Evolutionary conservation across 2,888 invertebrate species (phyloP).

Genomic region (Eledona agricola): DNA sequence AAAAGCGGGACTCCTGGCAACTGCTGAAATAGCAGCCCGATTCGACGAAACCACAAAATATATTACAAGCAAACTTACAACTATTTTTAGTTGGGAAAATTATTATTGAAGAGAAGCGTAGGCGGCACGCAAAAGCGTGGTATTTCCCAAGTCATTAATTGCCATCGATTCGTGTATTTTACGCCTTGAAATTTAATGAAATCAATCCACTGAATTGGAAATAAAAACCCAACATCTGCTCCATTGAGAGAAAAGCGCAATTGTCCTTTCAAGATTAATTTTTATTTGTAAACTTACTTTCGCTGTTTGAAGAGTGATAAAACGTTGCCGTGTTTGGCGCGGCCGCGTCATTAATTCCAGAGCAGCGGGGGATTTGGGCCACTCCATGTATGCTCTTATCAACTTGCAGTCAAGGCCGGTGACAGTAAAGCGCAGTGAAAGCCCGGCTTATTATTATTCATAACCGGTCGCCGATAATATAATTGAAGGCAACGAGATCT

Average conservation of each 20-base stretch:
- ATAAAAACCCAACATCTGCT: too few species aligned
- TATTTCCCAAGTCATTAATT: constrained; percentile 20
- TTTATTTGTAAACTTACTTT: constrained; percentile 24
- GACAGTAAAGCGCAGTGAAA: not conserved
- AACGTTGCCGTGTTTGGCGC: constrained; percentile 9
- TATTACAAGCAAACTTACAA: too few species aligned
- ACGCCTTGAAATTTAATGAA: constrained; percentile 9
- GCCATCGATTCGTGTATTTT: constrained; percentile 14
- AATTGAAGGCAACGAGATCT: constrained; percentile 27
- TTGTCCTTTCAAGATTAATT: constrained; percentile 22
- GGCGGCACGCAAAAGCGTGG: constrained; percentile 14
- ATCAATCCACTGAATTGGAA: constrained; percentile 16
- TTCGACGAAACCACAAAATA: too few species aligned
- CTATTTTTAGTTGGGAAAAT: too few species aligned
- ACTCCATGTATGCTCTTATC: too few species aligned
- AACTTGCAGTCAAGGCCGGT: not conserved
- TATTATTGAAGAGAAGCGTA: constrained; percentile 3
- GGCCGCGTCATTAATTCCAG: constrained; percentile 8
- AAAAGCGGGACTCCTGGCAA: too few species aligned
- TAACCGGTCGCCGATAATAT: constrained; percentile 8
- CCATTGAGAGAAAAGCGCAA: constrained; percentile 12
- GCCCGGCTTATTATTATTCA: constrained; percentile 15
- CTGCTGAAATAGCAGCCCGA: too few species aligned
- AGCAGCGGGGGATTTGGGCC: too few species aligned
- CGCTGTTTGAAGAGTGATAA: constrained; percentile 18